Evolutionary conservation across 1,140 invertebrate genomes (phyloP).

Genomic region (Micrasema minimum): DNA sequence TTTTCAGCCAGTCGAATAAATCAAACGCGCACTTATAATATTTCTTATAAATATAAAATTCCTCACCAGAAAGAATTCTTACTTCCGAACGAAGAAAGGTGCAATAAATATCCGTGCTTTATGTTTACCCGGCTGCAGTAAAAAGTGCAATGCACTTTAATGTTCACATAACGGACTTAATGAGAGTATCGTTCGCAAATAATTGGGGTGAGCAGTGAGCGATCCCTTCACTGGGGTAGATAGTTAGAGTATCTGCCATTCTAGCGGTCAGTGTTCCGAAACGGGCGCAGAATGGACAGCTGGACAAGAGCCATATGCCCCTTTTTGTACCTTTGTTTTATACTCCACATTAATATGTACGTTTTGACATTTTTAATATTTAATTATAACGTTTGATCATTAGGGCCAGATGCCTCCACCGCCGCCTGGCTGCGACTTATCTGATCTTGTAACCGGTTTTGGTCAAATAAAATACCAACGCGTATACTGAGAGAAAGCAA

Average conservation of each 20-base stretch:
- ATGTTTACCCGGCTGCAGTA: too few relatives aligned
- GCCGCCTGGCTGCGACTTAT: conserved; percentile 9
- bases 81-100: too few relatives aligned
- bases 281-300: conserved; percentile 32
- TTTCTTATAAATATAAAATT: too few relatives aligned
- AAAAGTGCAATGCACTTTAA: too few relatives aligned
- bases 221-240: background rate
- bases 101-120: too few relatives aligned
- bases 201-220: conserved; percentile 10
- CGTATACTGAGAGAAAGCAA: too few relatives aligned
- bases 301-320: conserved; percentile 41
- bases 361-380: conserved; percentile 53
- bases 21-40: too few relatives aligned
- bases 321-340: conserved; percentile 18
- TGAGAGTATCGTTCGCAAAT: conserved; percentile 22
- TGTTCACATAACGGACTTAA: too few relatives aligned
- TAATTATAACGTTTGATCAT: conserved; percentile 50
- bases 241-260: background rate
- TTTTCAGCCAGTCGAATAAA: too few relatives aligned
- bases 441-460: conserved; percentile 14
- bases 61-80: too few relatives aligned
- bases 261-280: conserved; percentile 24
- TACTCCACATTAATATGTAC: conserved; percentile 28
- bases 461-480: too few relatives aligned
- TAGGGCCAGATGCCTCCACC: conserved; percentile 31